These are phyloP conservation scores for Octopus sinensis DNA, from an alignment of 1,140 invertebrate species.

Conservation along the genomic window DNA sequence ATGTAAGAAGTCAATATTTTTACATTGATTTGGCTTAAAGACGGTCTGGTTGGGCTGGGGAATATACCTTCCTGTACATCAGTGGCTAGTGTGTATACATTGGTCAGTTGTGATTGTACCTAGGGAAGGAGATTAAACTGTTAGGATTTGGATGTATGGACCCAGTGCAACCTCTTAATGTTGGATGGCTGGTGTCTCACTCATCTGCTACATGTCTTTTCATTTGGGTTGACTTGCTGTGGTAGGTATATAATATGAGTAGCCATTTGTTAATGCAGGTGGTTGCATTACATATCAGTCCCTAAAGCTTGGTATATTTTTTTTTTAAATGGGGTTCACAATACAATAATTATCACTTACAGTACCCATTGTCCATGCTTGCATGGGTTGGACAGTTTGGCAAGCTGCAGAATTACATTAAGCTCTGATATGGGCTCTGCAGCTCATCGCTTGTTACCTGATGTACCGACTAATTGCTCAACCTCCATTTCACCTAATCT, in stretches of 20 bases:
- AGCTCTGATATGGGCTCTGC: too few species aligned
- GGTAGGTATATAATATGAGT: not conserved
- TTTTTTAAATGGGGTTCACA: too few species aligned
- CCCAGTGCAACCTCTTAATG: slow-evolving; percentile 28
- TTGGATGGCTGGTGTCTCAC: slow-evolving; percentile 14
- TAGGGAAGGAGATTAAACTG: slow-evolving; percentile 25
- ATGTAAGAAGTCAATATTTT: too few species aligned
- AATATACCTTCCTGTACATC: slow-evolving; percentile 23
- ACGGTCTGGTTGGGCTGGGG: too few species aligned
- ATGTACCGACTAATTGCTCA: too few species aligned
- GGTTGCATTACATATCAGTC: not conserved
- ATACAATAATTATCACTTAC: too few species aligned
- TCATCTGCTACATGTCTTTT: not conserved
- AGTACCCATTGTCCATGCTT: too few species aligned
- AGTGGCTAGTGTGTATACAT: slow-evolving; percentile 19
- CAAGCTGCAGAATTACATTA: too few species aligned
- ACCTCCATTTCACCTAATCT: too few species aligned
- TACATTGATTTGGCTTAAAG: too few species aligned
- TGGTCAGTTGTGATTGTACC: slow-evolving; percentile 25
- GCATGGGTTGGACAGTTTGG: too few species aligned
- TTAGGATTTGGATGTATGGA: slow-evolving; percentile 19
- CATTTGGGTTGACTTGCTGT: not conserved
- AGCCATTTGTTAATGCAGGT: not conserved
- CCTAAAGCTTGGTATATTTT: not conserved
- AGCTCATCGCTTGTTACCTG: too few species aligned